phyloP scores from a whole-genome alignment of 2,113 vertebrate genomes.

The Hystrix brachyura region DNA sequence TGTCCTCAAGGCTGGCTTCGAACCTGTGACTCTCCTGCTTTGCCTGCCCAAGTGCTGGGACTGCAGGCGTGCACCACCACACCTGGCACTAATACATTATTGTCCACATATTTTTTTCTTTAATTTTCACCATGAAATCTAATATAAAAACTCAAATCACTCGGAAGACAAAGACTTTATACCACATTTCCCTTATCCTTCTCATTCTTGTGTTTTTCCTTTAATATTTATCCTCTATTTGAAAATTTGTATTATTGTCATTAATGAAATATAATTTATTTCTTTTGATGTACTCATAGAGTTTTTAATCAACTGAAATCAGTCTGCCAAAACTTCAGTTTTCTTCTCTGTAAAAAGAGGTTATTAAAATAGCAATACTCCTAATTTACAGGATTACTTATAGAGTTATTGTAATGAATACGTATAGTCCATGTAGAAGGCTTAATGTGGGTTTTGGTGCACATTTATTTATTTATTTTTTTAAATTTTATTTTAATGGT shows the following conservation, averaged over 20 bases:
- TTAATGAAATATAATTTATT: neutral
- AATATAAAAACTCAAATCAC: neutral
- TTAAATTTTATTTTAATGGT: too few species aligned
- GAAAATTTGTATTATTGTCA: slow-evolving; percentile 12
- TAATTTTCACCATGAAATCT: neutral
- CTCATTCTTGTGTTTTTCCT: neutral
- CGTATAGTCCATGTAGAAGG: neutral
- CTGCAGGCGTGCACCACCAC: too few species aligned
- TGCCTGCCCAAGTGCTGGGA: neutral
- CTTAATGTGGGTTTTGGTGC: neutral
- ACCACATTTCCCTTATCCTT: neutral
- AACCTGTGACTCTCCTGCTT: neutral
- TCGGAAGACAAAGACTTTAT: neutral
- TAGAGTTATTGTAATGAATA: neutral
- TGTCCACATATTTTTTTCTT: slow-evolving; percentile 18
- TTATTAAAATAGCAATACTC: neutral
- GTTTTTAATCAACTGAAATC: slow-evolving; percentile 22
- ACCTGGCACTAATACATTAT: neutral
- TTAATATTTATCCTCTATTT: neutral
- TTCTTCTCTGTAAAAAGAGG: slow-evolving; percentile 40
- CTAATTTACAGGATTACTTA: slow-evolving; percentile 31
- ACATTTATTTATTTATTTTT: neutral
- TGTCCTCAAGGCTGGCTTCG: neutral
- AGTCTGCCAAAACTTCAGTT: slow-evolving; percentile 6
- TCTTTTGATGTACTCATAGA: slow-evolving; percentile 47